These are phyloP conservation scores for Xiphorhynchus elegans DNA, from an alignment of 2,113 vertebrate genomes.

Conservation along the genomic window DNA sequence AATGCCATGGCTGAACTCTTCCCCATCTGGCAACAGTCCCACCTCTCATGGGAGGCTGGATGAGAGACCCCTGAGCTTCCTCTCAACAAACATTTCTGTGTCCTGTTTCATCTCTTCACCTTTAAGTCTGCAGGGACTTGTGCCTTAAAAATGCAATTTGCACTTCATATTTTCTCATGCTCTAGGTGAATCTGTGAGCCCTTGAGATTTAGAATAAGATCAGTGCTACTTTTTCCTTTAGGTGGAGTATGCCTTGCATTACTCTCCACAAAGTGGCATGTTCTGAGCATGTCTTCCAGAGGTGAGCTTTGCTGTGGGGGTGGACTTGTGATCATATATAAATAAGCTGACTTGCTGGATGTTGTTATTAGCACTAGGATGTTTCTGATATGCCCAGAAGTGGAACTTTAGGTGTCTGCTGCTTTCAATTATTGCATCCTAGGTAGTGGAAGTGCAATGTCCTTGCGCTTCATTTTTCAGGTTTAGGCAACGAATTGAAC, in stretches of 20 bases:
- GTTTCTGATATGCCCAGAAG: not conserved
- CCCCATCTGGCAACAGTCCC: not conserved
- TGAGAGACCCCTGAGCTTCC: not conserved
- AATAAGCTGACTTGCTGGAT: not conserved
- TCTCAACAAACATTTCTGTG: not conserved
- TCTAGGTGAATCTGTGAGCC: not conserved
- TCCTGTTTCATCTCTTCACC: not conserved
- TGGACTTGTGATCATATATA: not conserved
- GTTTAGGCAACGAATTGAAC: not conserved
- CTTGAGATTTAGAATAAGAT: not conserved
- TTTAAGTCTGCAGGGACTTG: not conserved
- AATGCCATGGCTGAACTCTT: not conserved
- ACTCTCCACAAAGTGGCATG: not conserved
- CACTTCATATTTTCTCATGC: not conserved
- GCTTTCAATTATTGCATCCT: not conserved
- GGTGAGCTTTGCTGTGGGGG: not conserved
- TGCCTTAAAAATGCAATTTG: not conserved
- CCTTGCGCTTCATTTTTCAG: not conserved
- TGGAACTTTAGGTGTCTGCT: not conserved
- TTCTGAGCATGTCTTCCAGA: not conserved
- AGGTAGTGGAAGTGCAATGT: not conserved
- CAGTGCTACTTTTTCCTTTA: not conserved
- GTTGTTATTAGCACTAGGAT: not conserved
- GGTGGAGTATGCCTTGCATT: not conserved
- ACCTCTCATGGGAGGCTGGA: not conserved